Percentiles rank a stretch among this genome's conserved stretches.
phyloP scores from a whole-genome alignment of 2,113 vertebrate species.

The Oenanthe melanoleuca region DNA sequence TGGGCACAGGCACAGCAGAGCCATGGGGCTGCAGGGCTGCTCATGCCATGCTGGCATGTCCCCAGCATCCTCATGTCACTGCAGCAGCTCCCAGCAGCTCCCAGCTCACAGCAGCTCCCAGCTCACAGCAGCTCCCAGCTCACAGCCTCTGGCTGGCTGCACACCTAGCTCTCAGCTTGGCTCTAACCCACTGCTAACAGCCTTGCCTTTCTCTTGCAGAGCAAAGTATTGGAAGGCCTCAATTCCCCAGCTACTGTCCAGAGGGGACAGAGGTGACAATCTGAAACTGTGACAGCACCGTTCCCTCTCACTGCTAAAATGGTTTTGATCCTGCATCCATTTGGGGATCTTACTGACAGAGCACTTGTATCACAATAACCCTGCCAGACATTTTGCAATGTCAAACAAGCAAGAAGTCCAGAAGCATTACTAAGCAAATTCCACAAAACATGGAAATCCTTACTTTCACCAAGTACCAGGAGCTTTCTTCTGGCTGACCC shows the following conservation, averaged over 20 bases:
- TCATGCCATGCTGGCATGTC: neutral
- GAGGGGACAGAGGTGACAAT: neutral
- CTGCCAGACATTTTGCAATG: neutral
- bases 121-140: neutral
- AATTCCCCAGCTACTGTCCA: neutral
- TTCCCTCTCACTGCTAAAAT: neutral
- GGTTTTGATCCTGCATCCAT: neutral
- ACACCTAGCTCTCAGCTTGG: neutral
- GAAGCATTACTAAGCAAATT: neutral
- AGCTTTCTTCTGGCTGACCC: neutral
- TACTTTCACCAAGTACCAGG: neutral
- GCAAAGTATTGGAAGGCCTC: neutral
- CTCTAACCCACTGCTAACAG: neutral
- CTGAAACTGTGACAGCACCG: neutral
- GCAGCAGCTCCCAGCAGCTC: neutral
- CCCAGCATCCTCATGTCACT: accelerated
- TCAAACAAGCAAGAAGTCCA: neutral
- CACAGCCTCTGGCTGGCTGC: neutral
- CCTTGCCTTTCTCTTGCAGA: neutral
- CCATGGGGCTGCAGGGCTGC: neutral
- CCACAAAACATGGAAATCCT: neutral
- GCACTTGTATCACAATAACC: neutral
- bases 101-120: neutral
- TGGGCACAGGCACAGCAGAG: neutral
- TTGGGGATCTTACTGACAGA: neutral